Evolutionary conservation across 1,140 invertebrate genomes (phyloP), one percentile per base, ranked within the genome.

Genomic region (Eumeta japonica): DNA sequence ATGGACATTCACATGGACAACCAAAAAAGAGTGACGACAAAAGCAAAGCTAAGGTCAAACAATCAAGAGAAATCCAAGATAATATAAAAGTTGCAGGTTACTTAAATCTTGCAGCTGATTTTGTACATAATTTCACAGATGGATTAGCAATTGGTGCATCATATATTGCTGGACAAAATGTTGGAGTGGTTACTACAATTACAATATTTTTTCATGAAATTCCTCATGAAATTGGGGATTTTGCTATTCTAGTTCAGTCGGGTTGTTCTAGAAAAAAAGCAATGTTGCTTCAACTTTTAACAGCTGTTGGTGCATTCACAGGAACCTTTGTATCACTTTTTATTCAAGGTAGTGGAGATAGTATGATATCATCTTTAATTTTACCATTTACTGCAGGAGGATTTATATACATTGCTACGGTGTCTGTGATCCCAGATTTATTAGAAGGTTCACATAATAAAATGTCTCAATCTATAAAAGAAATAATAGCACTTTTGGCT

Each of bases 201-300:
- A 97, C 92, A 1, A 96, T 98, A 59, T 78, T 98, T 16, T 75
- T 98, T 19, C 95, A 98, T 73, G 95, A 98, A 81, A 86, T 98
- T 43, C 95, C 95, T 33, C 95, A 98, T 79, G 95, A 98, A 79
- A 97, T 98, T 62, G 95, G 95, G 34, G 95, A 98, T 76, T 98
- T 96, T 82, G 94, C 95, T 18, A 97, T 98, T 71, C 80, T 98
- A 13, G 83, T 98, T 35, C 91, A 97, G 71, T 94, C 92, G 46
- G 94, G 94, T 16, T 94, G 90, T 55, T 88, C 84, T 27, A 85
- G 90, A 51, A 85, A 74, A 73, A 94, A 94, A 78, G 94, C 94
- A 2, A 97, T 97, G 83, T 72, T 86, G 48, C 77, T 97, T 15
- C 95, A 98, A 63, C 75, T 98, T 28, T 74, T 87, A 1, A 99